These are phyloP conservation scores for Lepidurus couesii DNA, from an alignment of 1,140 invertebrate species.

Conservation along the genomic window DNA sequence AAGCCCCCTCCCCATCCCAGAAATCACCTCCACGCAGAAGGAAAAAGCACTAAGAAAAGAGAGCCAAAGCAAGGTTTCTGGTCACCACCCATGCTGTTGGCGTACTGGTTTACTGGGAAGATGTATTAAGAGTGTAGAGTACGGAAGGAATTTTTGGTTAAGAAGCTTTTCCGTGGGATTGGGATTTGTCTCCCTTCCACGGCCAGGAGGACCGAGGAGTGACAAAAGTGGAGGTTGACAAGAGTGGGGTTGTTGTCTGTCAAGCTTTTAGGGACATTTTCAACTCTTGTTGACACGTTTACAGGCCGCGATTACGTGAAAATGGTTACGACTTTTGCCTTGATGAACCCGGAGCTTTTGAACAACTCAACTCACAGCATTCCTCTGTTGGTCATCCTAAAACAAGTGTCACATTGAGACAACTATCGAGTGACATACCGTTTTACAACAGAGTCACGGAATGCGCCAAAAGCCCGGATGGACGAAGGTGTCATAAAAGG, in stretches of 20 bases:
- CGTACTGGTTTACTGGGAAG: not conserved
- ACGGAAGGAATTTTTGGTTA: conserved; percentile 15
- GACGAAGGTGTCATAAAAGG: conserved; percentile 4
- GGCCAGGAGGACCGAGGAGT: not conserved
- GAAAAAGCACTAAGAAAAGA: not conserved
- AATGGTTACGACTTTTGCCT: not conserved
- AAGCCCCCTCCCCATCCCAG: not conserved
- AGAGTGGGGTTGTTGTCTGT: not conserved
- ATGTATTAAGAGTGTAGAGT: conserved; percentile 18
- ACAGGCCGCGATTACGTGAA: conserved; percentile 13
- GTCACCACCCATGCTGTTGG: conserved; percentile 17
- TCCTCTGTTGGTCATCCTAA: not conserved
- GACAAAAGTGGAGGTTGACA: no score
- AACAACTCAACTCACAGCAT: not conserved
- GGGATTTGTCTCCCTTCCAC: conserved; percentile 16
- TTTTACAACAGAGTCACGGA: not conserved
- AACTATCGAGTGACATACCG: not conserved
- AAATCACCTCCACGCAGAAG: not conserved
- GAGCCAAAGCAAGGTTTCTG: not conserved
- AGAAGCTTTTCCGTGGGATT: conserved; percentile 2
- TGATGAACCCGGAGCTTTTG: not conserved
- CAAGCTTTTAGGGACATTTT: conserved; percentile 14
- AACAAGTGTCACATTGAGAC: conserved; percentile 11
- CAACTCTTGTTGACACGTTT: conserved; percentile 15
- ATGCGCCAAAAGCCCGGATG: not conserved